phyloP scores from a whole-genome alignment of 1,140 invertebrate species.

The Ericerus pela region DNA sequence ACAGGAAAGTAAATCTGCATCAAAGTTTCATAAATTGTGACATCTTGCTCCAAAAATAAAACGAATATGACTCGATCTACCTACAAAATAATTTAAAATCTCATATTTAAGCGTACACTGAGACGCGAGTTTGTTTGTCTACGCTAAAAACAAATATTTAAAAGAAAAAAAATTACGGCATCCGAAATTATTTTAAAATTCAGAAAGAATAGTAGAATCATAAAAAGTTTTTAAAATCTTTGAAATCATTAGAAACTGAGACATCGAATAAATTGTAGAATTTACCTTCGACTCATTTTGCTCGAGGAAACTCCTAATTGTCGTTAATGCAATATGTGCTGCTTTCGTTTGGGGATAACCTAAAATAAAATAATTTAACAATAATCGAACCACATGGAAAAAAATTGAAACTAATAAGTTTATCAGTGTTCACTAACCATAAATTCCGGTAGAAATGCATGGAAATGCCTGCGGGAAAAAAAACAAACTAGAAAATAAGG shows the following conservation, averaged over 20 bases:
- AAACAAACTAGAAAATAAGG: conserved; percentile 18
- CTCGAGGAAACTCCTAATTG: conserved; percentile 50
- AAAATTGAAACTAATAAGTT: neutral
- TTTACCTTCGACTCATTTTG: conserved; percentile 33
- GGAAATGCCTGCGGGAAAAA: conserved; percentile 63
- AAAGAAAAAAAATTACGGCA: neutral
- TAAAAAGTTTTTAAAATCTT: neutral
- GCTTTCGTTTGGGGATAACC: conserved; percentile 62
- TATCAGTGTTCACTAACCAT: conserved; percentile 35
- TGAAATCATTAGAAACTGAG: neutral
- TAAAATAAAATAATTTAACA: conserved; percentile 23
- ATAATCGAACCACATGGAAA: neutral
- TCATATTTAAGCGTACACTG: neutral
- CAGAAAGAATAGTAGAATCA: conserved; percentile 3
- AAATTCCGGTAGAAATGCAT: conserved; percentile 73
- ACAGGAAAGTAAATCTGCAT: conserved; percentile 60
- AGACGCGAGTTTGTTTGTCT: neutral
- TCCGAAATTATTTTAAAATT: neutral
- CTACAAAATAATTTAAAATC: conserved; percentile 28
- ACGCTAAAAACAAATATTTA: neutral
- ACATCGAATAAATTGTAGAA: conserved; percentile 34
- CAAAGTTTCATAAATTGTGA: conserved; percentile 53
- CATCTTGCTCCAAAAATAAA: conserved; percentile 54
- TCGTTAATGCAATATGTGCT: conserved; percentile 50
- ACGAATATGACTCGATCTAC: conserved; percentile 69